phyloP scores from a whole-genome alignment of 2,888 invertebrate species.

The Leptopilina syphax region DNA sequence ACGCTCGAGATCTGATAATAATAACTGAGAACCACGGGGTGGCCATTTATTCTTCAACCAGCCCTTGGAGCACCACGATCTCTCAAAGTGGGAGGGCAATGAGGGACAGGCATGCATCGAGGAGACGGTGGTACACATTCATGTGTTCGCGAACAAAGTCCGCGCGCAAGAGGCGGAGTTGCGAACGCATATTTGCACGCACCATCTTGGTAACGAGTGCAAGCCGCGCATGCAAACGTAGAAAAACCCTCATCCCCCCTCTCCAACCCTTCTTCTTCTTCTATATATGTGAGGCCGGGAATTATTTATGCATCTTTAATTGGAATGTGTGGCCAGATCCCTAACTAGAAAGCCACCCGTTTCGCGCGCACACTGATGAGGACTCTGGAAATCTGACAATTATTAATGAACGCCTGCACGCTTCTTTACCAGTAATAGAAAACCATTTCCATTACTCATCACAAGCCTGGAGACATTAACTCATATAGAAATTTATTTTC shows the following conservation, averaged over 20 bases:
- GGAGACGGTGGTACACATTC: constrained; percentile 21
- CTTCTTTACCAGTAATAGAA: constrained; percentile 16
- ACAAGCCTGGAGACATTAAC: background rate
- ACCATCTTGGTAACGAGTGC: constrained; percentile 56
- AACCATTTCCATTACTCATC: constrained; percentile 8
- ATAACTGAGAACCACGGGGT: constrained; percentile 39
- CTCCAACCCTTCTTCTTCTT: no score
- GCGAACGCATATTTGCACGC: constrained; percentile 56
- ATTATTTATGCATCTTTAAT: constrained; percentile 41
- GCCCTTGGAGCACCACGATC: constrained; percentile 34
- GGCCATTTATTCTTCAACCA: constrained; percentile 38
- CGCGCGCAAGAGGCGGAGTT: constrained; percentile 42
- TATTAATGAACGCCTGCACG: background rate
- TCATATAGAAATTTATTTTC: no score
- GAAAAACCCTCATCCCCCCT: constrained; percentile 5
- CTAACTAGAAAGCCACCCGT: constrained; percentile 21
- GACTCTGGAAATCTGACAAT: constrained; percentile 14
- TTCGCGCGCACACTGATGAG: constrained; percentile 3
- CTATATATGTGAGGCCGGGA: background rate
- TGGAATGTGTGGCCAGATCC: constrained; percentile 25
- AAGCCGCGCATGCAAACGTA: constrained; percentile 39
- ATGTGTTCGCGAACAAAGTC: constrained; percentile 48
- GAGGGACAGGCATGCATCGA: constrained; percentile 32
- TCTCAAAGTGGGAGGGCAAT: constrained; percentile 40
- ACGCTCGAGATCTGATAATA: constrained; percentile 40